Evolutionary conservation across 2,113 vertebrate species (phyloP).

Genomic region (Myrmophylax atrothorax): DNA sequence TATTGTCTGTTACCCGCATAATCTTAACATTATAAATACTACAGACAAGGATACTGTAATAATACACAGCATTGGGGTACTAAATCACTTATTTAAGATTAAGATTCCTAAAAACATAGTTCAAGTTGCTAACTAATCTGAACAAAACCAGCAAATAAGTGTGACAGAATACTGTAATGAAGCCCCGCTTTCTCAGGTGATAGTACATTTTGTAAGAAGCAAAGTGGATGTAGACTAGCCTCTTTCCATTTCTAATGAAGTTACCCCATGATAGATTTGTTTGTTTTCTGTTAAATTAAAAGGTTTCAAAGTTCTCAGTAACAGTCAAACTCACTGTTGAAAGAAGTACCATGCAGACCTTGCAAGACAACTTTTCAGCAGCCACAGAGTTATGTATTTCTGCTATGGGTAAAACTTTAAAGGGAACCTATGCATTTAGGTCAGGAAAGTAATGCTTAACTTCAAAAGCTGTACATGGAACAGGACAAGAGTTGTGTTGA

Average conservation of each 20-base stretch:
- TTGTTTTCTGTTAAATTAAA: conserved; percentile 73
- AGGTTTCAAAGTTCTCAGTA: conserved; percentile 69
- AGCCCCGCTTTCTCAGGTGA: conserved; percentile 56
- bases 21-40: conserved; percentile 97
- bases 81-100: conserved; percentile 81
- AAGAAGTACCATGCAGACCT: conserved; percentile 87
- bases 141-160: conserved; percentile 77
- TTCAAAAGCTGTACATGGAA: conserved; percentile 79
- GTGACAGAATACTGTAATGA: conserved; percentile 22
- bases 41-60: conserved; percentile 90
- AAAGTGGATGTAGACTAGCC: conserved; percentile 68
- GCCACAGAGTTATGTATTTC: conserved; percentile 82
- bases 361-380: conserved; percentile 86
- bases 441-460: conserved; percentile 51
- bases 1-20: conserved; percentile 95
- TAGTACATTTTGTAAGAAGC: conserved; percentile 62
- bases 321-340: conserved; percentile 83
- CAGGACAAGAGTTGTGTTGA: conserved; percentile 72
- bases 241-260: conserved; percentile 64
- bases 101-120: conserved; percentile 89
- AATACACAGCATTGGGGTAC: conserved; percentile 85
- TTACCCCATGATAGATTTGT: conserved; percentile 64
- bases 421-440: conserved; percentile 73
- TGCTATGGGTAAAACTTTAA: conserved; percentile 74
- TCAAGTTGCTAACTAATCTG: conserved; percentile 87